These are phyloP conservation scores for Danio choprae DNA, from an alignment of 2,797 vertebrate species.

Conservation along the genomic window DNA sequence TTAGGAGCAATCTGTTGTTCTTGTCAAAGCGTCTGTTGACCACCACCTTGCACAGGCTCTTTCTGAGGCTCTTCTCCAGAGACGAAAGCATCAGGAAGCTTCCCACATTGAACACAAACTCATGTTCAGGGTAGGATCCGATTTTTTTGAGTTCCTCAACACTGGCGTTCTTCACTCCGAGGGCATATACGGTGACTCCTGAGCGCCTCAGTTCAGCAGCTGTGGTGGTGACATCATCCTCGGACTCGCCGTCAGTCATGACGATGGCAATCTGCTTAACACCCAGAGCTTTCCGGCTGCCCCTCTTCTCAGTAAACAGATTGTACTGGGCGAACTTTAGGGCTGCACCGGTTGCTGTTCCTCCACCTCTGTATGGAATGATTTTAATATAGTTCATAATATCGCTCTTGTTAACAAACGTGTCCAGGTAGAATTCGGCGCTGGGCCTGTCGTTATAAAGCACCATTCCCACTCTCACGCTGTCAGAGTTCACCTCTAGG, in stretches of 20 bases:
- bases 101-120: constrained; percentile 74
- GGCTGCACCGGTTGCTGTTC: constrained; percentile 74
- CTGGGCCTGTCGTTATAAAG: constrained; percentile 69
- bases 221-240: constrained; percentile 69
- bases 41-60: constrained; percentile 76
- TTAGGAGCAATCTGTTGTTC: constrained; percentile 49
- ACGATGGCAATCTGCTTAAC: constrained; percentile 82
- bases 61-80: constrained; percentile 75
- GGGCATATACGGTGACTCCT: constrained; percentile 76
- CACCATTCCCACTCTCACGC: constrained; percentile 80
- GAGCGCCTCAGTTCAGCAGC: constrained; percentile 74
- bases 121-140: constrained; percentile 77
- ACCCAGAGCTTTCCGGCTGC: constrained; percentile 72
- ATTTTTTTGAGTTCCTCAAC: constrained; percentile 72
- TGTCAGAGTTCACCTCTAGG: constrained; percentile 65
- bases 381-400: constrained; percentile 79
- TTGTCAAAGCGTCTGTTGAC: no score
- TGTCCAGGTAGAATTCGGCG: constrained; percentile 76
- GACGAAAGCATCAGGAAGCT: constrained; percentile 74
- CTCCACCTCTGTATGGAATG: constrained; percentile 75
- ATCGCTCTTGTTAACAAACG: constrained; percentile 71
- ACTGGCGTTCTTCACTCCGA: constrained; percentile 74
- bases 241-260: constrained; percentile 78
- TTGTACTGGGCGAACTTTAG: constrained; percentile 74
- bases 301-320: constrained; percentile 70